phyloP scores from a whole-genome alignment of 2,888 invertebrate species.

The Endomychus coccineus region DNA sequence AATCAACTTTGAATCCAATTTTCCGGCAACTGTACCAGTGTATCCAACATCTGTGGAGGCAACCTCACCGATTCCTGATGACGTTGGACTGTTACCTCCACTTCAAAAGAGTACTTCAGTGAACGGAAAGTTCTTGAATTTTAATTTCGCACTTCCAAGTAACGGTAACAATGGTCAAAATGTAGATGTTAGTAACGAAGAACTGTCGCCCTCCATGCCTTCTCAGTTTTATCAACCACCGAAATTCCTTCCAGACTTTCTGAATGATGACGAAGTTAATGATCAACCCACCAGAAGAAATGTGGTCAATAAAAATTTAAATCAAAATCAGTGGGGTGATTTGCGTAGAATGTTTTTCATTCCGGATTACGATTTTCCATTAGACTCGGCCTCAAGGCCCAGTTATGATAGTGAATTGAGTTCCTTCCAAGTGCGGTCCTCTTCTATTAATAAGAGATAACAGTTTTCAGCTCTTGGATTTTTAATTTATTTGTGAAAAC shows the following conservation, averaged over 20 bases:
- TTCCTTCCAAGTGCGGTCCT: constrained; percentile 37
- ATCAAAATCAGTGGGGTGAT: constrained; percentile 38
- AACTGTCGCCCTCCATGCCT: constrained; percentile 16
- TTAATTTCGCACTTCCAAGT: constrained; percentile 10
- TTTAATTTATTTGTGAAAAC: too few species aligned
- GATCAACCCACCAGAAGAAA: constrained; percentile 6
- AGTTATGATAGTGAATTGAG: constrained; percentile 38
- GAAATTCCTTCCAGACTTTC: constrained; percentile 23
- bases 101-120: constrained; percentile 14
- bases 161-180: background rate
- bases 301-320: constrained; percentile 18
- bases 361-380: constrained; percentile 43
- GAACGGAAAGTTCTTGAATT: constrained; percentile 11
- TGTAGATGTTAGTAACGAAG: constrained; percentile 2
- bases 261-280: constrained; percentile 11
- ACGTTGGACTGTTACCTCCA: constrained; percentile 27
- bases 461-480: constrained; percentile 2
- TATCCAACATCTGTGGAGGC: constrained; percentile 31
- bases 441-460: constrained; percentile 8
- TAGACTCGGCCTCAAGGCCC: constrained; percentile 37
- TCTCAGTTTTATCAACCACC: constrained; percentile 30
- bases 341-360: constrained; percentile 38
- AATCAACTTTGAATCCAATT: constrained; percentile 13
- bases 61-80: constrained; percentile 24
- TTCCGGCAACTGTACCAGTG: constrained; percentile 15